Base-by-base conservation (phyloP, 2,888 invertebrate genomes). In the Steinernema hermaphroditum region DNA sequence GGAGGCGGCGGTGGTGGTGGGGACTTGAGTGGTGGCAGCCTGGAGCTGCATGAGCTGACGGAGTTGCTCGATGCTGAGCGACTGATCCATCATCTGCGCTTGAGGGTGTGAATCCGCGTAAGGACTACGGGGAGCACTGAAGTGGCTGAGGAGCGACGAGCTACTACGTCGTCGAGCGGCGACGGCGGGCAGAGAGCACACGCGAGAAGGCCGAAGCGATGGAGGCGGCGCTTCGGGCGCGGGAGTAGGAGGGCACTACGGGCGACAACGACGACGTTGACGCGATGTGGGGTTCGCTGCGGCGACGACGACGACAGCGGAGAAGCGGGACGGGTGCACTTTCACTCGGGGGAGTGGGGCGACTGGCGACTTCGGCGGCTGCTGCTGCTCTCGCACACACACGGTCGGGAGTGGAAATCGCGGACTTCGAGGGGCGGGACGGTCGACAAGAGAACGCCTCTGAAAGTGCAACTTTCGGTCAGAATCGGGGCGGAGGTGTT, bases 181-280 rank as follows among this genome's bases (percentile, higher is more conserved):
- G 2, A 24, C 54, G 49, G 9, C 49, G 49, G 19, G 14, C 19
- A 27, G 54, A 27, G 24, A 14, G 54, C n/a, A 46, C 46, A 46
- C 46, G 46, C 46, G 46, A 46, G 22, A 46, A 46, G 46, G 46
- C 46, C 46, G 46, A 46, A 46, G n/a, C 27, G 54, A 8, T 8
- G 37, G 6, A 27, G 54, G 54, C 54, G 54, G 54, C n/a, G 54
- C 54, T 22, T 54, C 54, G 22, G 12, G 16, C n/a, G 12, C 54
- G 54, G 22, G 54, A 54, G 54, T 54, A 54, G 54, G 54, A 54
- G 54, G 54, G 54, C 54, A 54, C 54, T 54, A 54, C 54, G 27
- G n/a, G 54, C 54, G 54, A 54, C 54, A 27, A 54, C 54, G 46
- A 46, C 46, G 46, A 46, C 37, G 37, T 37, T 37, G 37, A 37